Conservation (phyloP, 2,113 vertebrate species). For the Monopterus albus region DNA sequence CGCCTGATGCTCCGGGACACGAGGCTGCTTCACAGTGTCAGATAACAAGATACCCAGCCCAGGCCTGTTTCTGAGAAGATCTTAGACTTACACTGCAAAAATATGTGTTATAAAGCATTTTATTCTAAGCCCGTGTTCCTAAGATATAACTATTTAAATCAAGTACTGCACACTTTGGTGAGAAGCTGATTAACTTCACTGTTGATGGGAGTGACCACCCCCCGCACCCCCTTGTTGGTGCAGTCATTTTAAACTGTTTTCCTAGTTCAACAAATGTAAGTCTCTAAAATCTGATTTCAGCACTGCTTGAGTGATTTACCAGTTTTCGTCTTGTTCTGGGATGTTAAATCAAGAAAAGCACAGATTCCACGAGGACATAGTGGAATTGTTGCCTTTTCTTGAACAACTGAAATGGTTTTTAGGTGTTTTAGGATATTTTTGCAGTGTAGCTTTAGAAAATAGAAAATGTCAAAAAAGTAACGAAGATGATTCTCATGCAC, state of each 20-base stretch:
- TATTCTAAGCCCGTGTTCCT: neutral
- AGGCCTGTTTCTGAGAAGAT: neutral
- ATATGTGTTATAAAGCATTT: neutral
- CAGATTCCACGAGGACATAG: too few species aligned
- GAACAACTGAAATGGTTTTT: too few species aligned
- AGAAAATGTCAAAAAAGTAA: neutral
- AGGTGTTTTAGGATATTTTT: neutral
- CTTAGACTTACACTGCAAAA: slow-evolving; percentile 11
- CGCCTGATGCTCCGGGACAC: slow-evolving; percentile 84
- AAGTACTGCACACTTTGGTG: neutral
- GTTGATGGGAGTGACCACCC: too few species aligned
- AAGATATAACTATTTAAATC: neutral
- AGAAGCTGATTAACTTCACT: too few species aligned
- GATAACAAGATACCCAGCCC: neutral
- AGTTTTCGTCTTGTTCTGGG: neutral
- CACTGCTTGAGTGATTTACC: too few species aligned
- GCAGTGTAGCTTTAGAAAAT: neutral
- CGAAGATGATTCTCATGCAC: neutral
- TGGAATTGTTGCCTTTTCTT: too few species aligned
- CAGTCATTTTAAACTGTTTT: too few species aligned
- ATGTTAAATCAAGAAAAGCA: too few species aligned
- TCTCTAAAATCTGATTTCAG: too few species aligned
- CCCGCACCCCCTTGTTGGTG: too few species aligned
- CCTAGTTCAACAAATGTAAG: too few species aligned
- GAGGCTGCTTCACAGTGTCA: too few species aligned